These are phyloP conservation scores for Stylophora pistillata DNA, from an alignment of 64 coral and sea anemone genomes.

Conservation along the genomic window DNA sequence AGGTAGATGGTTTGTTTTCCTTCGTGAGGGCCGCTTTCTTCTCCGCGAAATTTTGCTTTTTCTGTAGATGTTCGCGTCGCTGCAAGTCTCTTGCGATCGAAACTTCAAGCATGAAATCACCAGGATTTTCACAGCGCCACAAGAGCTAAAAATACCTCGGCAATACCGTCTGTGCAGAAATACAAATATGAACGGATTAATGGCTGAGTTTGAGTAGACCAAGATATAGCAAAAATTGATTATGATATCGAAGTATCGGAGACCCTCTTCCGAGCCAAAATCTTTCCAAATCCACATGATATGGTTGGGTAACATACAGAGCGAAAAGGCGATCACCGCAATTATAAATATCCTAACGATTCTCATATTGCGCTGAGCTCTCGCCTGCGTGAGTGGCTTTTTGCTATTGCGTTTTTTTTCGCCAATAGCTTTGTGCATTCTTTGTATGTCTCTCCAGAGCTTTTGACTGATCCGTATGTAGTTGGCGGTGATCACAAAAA, in stretches of 20 bases:
- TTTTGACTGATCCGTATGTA: slow-evolving; percentile 92
- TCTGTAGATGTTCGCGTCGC: not conserved
- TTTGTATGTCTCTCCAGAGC: slow-evolving; percentile 86
- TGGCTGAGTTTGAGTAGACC: slow-evolving; percentile 79
- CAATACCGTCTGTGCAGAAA: slow-evolving; percentile 84
- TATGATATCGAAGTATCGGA: slow-evolving; percentile 55
- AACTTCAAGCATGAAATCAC: not conserved
- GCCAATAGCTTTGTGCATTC: slow-evolving; percentile 73
- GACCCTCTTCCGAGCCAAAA: slow-evolving; percentile 46
- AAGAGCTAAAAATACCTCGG: slow-evolving; percentile 53
- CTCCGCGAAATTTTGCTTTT: not conserved
- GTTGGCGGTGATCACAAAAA: slow-evolving; percentile 77
- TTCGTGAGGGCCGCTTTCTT: not conserved
- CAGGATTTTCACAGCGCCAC: not conserved
- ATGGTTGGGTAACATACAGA: slow-evolving; percentile 87
- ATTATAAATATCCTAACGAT: slow-evolving; percentile 85
- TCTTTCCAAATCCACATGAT: slow-evolving; percentile 93
- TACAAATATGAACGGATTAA: slow-evolving; percentile 92
- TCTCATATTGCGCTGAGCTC: slow-evolving; percentile 84
- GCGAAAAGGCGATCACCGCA: slow-evolving; percentile 71
- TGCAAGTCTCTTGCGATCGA: not conserved
- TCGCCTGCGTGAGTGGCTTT: slow-evolving; percentile 60
- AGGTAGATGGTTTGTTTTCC: not conserved
- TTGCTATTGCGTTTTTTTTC: slow-evolving; percentile 44
- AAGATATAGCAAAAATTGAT: slow-evolving; percentile 81